Evolutionary conservation across 2,888 invertebrate genomes (phyloP), one percentile per base, ranked within the genome.

Genomic region (Diogma glabrata): DNA sequence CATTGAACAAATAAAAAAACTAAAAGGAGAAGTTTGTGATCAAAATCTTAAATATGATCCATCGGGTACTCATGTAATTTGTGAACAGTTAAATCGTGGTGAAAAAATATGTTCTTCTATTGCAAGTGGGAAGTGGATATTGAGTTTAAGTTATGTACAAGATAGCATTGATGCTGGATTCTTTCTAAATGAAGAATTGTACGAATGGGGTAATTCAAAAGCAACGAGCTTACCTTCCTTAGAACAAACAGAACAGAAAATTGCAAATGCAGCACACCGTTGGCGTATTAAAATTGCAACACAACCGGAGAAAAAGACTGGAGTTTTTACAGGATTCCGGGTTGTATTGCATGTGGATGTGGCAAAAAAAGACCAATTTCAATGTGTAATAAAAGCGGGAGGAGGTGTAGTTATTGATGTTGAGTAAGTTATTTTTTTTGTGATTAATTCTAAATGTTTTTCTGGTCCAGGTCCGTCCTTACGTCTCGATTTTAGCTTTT

Each of bases 91-190:
- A 0, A 75, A 77, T 8, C 78, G 91, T 52, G 92, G 88, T 63
- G 94, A 94, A 72, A 93, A 93, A 72, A 79, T 87, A 70, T 72
- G 95, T 22, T 83, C 86, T 1, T 83, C 85, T 53, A 80, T 95
- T 54, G 92, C 94, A 0, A 77, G 87, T 0, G 94, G 95, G 16
- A 83, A 87, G 60, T 94, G 92, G 92, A 77, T 94, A 10, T 68
- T 94, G n/a, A 87, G 88, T 60, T 76, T 81, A 2, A 77, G 80
- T 0, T 95, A 90, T 61, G 69, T 93, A 2, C 76, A 79, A 5
- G 75, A 82, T 45, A 87, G 84, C 51, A 67, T 77, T 8, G 72
- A 75, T 22, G 71, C 71, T 2, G 77, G 78, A 1, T 61, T 61
- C 53, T 86, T 89, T 62, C 64, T 87, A 4, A 67, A 79, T 60